phyloP scores from a whole-genome alignment of 1,140 invertebrate species.

The Hirudo medicinalis region DNA sequence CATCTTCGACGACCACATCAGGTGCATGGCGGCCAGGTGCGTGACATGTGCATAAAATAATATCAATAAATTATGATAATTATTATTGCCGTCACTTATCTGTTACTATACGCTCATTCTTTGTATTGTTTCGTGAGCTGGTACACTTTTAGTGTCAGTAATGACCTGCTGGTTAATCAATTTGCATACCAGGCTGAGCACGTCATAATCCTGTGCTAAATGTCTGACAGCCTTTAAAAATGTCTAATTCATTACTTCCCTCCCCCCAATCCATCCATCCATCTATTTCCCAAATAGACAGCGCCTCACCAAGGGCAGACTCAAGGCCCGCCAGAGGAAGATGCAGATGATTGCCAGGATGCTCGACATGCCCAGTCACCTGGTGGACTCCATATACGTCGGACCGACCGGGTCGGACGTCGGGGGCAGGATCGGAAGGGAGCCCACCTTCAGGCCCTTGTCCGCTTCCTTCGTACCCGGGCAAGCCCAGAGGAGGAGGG shows the following conservation, averaged over 20 bases:
- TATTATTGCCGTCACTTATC: no score
- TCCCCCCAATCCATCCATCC: no score
- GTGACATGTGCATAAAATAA: no score
- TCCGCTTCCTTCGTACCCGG: neutral
- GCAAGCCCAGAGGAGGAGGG: conserved; percentile 1
- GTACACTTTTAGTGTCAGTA: no score
- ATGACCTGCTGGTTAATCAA: no score
- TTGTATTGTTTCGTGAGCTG: no score
- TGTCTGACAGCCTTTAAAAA: no score
- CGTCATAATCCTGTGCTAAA: no score
- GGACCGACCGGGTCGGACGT: conserved; percentile 18
- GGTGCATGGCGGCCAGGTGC: conserved; percentile 75
- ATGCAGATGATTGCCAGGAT: conserved; percentile 85
- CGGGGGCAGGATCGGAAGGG: conserved; percentile 15
- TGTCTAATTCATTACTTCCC: no score
- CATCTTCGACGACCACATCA: conserved; percentile 94
- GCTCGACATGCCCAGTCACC: conserved; percentile 57
- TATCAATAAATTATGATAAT: no score
- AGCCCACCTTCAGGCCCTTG: neutral
- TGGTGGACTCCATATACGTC: conserved; percentile 23
- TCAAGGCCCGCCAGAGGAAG: conserved; percentile 82
- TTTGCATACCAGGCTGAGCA: no score
- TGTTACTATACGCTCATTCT: no score
- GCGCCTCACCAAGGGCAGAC: conserved; percentile 67
- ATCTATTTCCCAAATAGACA: conserved; percentile 29